Conservation (phyloP, 2,113 vertebrate genomes). For the Neopipo cinnamomea region DNA sequence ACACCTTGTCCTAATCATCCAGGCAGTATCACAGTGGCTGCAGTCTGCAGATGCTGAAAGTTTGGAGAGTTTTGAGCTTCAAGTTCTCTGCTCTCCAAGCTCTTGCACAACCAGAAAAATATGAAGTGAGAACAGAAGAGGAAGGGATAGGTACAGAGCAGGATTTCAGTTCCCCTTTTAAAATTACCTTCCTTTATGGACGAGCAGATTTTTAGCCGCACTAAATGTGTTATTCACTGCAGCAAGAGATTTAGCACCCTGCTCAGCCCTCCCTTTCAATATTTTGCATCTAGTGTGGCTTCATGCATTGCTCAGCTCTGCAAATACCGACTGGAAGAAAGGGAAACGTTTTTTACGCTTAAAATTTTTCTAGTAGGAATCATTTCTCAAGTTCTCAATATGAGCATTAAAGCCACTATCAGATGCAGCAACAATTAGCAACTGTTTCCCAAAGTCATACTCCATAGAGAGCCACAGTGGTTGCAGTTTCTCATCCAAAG, state of each 20-base stretch:
- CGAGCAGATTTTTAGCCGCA: neutral
- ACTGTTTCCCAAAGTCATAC: neutral
- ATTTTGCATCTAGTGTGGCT: neutral
- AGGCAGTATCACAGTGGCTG: neutral
- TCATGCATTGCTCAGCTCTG: neutral
- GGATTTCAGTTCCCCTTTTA: neutral
- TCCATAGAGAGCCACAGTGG: neutral
- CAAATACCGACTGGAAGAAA: neutral
- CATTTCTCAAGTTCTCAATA: neutral
- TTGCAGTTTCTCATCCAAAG: neutral
- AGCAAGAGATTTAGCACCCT: neutral
- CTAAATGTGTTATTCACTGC: neutral
- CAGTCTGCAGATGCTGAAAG: neutral
- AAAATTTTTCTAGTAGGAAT: neutral
- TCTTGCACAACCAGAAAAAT: neutral
- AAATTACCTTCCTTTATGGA: neutral
- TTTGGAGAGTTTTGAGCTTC: neutral
- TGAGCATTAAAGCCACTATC: neutral
- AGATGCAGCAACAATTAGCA: neutral
- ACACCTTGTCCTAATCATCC: neutral
- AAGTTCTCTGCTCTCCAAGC: neutral
- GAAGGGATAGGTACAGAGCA: neutral
- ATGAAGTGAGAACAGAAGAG: neutral
- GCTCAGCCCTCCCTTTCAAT: neutral
- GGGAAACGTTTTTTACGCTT: neutral